Conservation (phyloP, 2,888 invertebrate genomes). For the Drosophila longiperda region DNA sequence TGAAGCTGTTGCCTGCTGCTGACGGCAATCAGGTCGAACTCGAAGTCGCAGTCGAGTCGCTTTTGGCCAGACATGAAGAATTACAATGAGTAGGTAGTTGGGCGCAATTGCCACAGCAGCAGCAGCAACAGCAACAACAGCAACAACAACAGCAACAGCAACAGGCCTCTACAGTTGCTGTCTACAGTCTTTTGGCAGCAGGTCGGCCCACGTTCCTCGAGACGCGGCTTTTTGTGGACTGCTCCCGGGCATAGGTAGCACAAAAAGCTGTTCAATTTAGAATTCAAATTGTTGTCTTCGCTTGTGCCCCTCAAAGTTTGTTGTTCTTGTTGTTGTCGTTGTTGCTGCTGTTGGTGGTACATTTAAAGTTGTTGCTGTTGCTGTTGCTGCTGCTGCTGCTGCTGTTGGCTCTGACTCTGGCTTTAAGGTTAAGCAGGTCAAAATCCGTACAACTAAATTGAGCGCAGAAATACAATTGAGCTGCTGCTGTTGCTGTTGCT, state of each 20-base stretch:
- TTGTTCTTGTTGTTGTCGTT: constrained; percentile 2
- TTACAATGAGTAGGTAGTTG: constrained; percentile 81
- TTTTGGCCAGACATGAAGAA: constrained; percentile 79
- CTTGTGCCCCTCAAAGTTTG: constrained; percentile 49
- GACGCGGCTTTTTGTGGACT: constrained; percentile 44
- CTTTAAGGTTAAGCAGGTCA: constrained; percentile 84
- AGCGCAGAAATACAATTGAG: constrained; percentile 82
- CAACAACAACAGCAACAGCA: constrained; percentile 24
- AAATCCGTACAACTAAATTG: constrained; percentile 84
- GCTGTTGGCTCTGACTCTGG: constrained; percentile 57
- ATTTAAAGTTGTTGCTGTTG: constrained; percentile 45
- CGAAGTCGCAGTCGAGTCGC: constrained; percentile 55
- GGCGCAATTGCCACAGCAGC: constrained; percentile 76
- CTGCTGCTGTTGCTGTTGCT: constrained; percentile 25
- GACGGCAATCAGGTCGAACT: constrained; percentile 77
- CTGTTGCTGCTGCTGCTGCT: constrained; percentile 24
- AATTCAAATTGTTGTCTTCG: constrained; percentile 82
- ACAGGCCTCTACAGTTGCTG: constrained; percentile 40
- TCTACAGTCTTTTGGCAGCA: constrained; percentile 72
- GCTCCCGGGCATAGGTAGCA: constrained; percentile 80
- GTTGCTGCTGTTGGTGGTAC: constrained; percentile 44
- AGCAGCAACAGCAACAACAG: constrained; percentile 38
- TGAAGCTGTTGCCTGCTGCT: constrained; percentile 46
- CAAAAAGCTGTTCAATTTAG: constrained; percentile 82
- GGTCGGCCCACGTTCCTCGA: constrained; percentile 76